Percentiles rank a stretch among this genome's conserved stretches.
phyloP scores from a whole-genome alignment of 2,113 vertebrate species.

The Alethe diademata region DNA sequence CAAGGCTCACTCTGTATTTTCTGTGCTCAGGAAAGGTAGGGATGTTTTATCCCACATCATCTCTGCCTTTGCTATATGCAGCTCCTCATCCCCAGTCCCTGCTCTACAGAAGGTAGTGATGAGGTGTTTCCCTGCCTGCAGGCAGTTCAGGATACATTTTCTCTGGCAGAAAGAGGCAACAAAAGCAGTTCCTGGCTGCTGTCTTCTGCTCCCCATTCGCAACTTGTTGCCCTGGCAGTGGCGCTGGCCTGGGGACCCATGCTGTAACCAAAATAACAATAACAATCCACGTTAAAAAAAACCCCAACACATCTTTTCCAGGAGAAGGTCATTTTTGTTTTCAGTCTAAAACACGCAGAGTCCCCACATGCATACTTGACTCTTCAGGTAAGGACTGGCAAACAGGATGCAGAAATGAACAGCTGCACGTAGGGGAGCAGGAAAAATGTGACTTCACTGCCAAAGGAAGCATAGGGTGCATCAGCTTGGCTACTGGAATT shows the following conservation, averaged over 20 bases:
- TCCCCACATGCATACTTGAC: neutral
- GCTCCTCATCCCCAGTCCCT: neutral
- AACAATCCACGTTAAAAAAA: neutral
- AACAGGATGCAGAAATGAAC: neutral
- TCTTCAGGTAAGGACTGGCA: constrained; percentile 6
- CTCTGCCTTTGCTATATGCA: neutral
- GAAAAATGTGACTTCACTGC: neutral
- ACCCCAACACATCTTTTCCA: neutral
- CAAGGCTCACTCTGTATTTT: neutral
- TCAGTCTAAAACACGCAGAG: accelerated
- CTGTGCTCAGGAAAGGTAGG: neutral
- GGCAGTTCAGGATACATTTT: neutral
- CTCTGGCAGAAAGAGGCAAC: neutral
- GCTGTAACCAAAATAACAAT: neutral
- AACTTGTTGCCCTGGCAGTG: neutral
- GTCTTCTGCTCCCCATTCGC: neutral
- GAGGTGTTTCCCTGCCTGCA: neutral
- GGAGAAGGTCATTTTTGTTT: neutral
- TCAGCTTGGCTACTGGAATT: neutral
- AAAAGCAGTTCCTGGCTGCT: neutral
- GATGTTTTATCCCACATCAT: neutral
- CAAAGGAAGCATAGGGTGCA: neutral
- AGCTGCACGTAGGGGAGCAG: neutral
- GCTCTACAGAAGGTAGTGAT: neutral
- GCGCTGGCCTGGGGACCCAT: neutral